phyloP scores from a whole-genome alignment of 1,140 invertebrate genomes.

The Watersipora subatra region DNA sequence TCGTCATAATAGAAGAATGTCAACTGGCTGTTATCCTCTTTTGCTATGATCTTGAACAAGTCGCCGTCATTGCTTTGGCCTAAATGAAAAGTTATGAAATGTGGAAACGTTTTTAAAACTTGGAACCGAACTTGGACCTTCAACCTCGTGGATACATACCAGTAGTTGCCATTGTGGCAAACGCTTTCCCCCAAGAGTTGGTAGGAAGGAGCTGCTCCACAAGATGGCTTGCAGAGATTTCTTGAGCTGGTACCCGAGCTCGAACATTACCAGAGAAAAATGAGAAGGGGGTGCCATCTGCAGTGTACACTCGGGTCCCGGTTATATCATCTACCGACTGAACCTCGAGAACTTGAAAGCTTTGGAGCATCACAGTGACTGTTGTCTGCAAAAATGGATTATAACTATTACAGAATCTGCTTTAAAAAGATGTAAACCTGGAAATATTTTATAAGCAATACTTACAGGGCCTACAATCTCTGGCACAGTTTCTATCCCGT shows the following conservation, averaged over 20 bases:
- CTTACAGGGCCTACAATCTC: not conserved
- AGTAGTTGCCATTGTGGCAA: not conserved
- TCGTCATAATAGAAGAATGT: not conserved
- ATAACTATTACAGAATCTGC: not conserved
- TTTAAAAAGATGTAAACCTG: not conserved
- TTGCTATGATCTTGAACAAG: not conserved
- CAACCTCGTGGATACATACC: too few species aligned
- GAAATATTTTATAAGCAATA: not conserved
- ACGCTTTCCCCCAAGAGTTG: not conserved
- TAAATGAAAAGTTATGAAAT: too few species aligned
- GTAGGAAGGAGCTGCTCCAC: conserved; percentile 23
- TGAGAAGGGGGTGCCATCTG: not conserved
- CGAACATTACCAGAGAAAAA: not conserved
- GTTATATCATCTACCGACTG: not conserved
- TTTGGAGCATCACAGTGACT: not conserved
- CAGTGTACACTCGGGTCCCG: not conserved
- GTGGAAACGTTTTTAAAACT: too few species aligned
- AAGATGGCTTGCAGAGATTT: conserved; percentile 16
- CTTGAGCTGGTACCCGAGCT: not conserved
- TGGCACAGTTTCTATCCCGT: not conserved
- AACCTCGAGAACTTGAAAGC: not conserved
- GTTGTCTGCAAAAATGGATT: not conserved
- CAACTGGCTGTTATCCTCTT: not conserved
- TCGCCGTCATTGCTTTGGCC: not conserved
- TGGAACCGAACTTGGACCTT: too few species aligned